These are phyloP conservation scores for Thalassophryne amazonica DNA, from an alignment of 2,797 vertebrate genomes.

Conservation along the genomic window DNA sequence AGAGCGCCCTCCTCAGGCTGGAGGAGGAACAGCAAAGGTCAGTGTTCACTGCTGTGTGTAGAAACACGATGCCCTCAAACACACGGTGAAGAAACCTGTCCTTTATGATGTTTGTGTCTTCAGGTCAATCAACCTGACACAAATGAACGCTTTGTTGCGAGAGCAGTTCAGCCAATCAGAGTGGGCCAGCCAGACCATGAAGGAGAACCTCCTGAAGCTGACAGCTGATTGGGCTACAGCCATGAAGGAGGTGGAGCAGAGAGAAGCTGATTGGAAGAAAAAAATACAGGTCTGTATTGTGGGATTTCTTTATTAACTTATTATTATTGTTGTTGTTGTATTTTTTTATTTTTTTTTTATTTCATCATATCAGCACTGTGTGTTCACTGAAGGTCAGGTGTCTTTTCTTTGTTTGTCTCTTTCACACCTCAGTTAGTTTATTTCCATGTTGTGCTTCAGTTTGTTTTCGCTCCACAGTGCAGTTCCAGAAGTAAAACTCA, in stretches of 20 bases:
- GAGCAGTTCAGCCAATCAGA: conserved; percentile 81
- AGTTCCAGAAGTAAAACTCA: too few species aligned
- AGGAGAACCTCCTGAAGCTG: conserved; percentile 83
- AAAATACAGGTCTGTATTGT: conserved; percentile 75
- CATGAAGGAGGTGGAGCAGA: conserved; percentile 77
- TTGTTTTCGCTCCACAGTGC: too few species aligned
- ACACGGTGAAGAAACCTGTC: too few species aligned
- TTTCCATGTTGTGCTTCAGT: too few species aligned
- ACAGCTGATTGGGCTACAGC: conserved; percentile 85
- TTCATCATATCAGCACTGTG: too few species aligned
- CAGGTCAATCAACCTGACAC: conserved; percentile 81
- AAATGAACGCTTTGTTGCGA: conserved; percentile 80
- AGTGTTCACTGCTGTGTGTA: background rate
- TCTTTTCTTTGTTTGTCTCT: too few species aligned
- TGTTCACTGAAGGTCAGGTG: too few species aligned
- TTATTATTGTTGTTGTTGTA: background rate
- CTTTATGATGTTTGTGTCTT: background rate
- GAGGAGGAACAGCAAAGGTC: conserved; percentile 92
- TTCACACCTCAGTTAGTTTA: too few species aligned
- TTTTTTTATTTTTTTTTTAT: background rate
- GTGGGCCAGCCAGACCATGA: conserved; percentile 78
- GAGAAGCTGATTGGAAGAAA: conserved; percentile 78
- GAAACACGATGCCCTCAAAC: too few species aligned
- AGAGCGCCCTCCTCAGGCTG: conserved; percentile 83
- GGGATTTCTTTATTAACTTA: too few species aligned